Conservation (phyloP, 2,113 vertebrate species). For the Arizona elegans region DNA sequence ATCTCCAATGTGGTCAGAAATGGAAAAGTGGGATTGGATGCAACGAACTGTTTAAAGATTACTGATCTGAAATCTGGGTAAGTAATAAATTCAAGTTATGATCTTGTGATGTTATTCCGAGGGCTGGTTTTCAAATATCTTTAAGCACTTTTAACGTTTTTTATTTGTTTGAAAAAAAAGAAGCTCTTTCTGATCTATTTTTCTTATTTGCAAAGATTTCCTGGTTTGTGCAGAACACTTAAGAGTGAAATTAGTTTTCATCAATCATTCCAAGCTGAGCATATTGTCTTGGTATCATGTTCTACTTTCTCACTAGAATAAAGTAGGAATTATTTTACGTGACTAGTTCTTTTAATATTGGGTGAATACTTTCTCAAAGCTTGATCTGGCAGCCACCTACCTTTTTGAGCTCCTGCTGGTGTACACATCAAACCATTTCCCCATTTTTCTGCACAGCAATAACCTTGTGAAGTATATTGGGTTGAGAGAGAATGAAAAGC, state of each 20-base stretch:
- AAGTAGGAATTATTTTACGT: not conserved
- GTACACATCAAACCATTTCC: not conserved
- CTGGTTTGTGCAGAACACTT: not conserved
- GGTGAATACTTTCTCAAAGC: not conserved
- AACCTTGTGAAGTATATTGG: not conserved
- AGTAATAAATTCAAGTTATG: conserved; percentile 50
- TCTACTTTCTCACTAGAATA: not conserved
- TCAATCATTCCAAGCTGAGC: not conserved
- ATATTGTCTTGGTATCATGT: not conserved
- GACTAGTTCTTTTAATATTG: not conserved
- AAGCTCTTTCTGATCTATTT: not conserved
- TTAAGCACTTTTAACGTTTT: conserved; percentile 8
- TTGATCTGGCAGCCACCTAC: not conserved
- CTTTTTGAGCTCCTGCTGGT: not conserved
- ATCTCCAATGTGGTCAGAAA: conserved; percentile 92
- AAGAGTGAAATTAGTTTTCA: not conserved
- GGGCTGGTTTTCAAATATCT: not conserved
- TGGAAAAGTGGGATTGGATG: conserved; percentile 93
- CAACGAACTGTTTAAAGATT: conserved; percentile 91
- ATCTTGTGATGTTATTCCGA: not conserved
- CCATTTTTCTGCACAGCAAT: not conserved
- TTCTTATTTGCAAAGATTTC: not conserved
- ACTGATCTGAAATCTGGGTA: conserved; percentile 98
- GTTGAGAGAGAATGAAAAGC: not conserved
- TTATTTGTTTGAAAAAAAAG: not conserved